A percentile compares a stretch with the other conserved stretches of the same genome.
These are phyloP conservation scores for Zosterops pallidus DNA, from an alignment of 2,113 vertebrate species.

Conservation along the genomic window DNA sequence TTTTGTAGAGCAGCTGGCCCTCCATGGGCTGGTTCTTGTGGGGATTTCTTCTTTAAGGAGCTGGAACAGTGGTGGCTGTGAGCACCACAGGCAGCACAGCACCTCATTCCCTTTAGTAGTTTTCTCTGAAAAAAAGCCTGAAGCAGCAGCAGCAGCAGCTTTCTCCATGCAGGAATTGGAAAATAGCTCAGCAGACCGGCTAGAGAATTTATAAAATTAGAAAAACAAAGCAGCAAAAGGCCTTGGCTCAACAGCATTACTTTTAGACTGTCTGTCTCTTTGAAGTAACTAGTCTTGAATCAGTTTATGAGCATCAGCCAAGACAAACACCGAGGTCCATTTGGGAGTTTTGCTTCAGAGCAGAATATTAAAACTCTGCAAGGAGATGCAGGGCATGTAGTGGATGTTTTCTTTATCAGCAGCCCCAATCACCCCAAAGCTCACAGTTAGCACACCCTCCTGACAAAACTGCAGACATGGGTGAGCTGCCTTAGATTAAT, in stretches of 20 bases:
- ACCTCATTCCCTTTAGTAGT: background rate
- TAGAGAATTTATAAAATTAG: conserved; percentile 32
- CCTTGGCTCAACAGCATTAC: background rate
- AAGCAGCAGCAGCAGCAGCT: background rate
- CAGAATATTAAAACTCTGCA: conserved; percentile 1
- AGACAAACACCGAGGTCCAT: conserved; percentile 4
- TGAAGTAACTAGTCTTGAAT: conserved; percentile 13
- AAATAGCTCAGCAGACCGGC: background rate
- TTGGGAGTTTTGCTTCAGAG: conserved; percentile 8
- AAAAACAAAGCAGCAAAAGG: conserved; percentile 43
- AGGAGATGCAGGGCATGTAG: conserved; percentile 4
- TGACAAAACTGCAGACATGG: background rate
- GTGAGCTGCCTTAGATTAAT: background rate
- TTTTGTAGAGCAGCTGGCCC: background rate
- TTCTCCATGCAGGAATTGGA: background rate
- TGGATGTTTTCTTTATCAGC: background rate
- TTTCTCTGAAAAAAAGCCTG: background rate
- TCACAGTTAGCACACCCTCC: background rate
- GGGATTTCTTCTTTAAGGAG: background rate
- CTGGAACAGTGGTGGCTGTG: background rate
- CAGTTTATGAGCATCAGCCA: background rate
- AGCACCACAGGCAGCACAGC: background rate
- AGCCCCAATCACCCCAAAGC: background rate
- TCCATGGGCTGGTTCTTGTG: background rate
- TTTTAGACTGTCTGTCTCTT: conserved; percentile 24